phyloP scores from a whole-genome alignment of 2,888 invertebrate genomes.

The Mythimna impura region DNA sequence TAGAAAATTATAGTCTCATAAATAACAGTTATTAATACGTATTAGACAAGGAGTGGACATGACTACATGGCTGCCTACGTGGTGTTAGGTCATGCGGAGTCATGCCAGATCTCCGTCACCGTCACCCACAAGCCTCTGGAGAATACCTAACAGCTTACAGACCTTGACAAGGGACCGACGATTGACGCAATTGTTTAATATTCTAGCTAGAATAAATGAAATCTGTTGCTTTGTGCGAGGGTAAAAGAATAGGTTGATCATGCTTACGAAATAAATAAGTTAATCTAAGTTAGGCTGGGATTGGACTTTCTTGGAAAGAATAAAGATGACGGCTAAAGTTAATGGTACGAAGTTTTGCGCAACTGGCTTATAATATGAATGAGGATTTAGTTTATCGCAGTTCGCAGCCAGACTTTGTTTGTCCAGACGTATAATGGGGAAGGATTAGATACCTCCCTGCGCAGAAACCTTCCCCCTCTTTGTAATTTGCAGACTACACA shows the following conservation, averaged over 20 bases:
- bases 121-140: constrained; percentile 59
- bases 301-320: constrained; percentile 12
- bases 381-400: constrained; percentile 32
- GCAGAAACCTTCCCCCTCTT: constrained; percentile 17
- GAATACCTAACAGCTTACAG: constrained; percentile 51
- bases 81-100: constrained; percentile 63
- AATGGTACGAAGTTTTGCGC: constrained; percentile 11
- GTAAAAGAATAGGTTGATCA: constrained; percentile 24
- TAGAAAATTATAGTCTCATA: constrained; percentile 48
- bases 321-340: constrained; percentile 12
- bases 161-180: constrained; percentile 62
- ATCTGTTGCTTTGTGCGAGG: constrained; percentile 12
- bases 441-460: constrained; percentile 14
- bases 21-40: constrained; percentile 55
- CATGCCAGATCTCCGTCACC: constrained; percentile 55
- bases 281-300: constrained; percentile 8
- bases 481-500: background rate
- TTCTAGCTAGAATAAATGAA: constrained; percentile 59
- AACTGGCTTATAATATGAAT: constrained; percentile 24
- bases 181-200: constrained; percentile 54
- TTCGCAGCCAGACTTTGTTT: constrained; percentile 20
- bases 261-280: constrained; percentile 18
- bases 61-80: constrained; percentile 61
- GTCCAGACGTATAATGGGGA: constrained; percentile 8
- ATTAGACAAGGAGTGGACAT: constrained; percentile 53